Percentiles rank a stretch among this genome's conserved stretches.
Conservation (phyloP, 2,113 vertebrate genomes). For the Odocoileus virginianus region DNA sequence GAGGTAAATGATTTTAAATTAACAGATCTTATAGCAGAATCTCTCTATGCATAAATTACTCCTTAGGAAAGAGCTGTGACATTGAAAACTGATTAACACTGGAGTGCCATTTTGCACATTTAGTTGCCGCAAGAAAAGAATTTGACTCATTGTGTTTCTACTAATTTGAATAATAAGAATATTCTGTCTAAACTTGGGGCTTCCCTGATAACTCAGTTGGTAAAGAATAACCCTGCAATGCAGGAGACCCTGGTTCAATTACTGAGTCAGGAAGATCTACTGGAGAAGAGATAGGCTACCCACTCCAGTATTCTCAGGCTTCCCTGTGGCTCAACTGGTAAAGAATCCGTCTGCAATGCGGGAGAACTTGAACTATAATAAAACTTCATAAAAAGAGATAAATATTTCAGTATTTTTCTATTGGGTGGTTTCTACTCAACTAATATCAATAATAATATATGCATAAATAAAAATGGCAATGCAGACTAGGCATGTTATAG, state of each 20-base stretch:
- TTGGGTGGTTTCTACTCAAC: background rate
- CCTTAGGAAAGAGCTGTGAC: background rate
- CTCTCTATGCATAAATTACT: background rate
- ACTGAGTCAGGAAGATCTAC: background rate
- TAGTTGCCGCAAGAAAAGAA: background rate
- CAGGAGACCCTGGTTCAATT: background rate
- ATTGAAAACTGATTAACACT: background rate
- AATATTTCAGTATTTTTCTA: background rate
- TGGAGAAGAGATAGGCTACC: background rate
- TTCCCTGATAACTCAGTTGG: background rate
- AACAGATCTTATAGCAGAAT: background rate
- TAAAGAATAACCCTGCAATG: background rate
- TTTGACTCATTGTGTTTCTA: background rate
- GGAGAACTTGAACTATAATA: background rate
- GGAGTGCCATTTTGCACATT: background rate
- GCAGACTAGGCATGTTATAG: background rate
- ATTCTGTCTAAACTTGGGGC: background rate
- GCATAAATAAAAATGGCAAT: background rate
- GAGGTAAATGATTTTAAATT: slow-evolving; percentile 12
- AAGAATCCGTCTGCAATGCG: rapidly evolving
- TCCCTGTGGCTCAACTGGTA: background rate
- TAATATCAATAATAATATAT: background rate
- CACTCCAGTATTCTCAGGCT: background rate
- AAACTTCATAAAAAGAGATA: background rate
- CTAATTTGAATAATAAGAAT: slow-evolving; percentile 24